These are phyloP conservation scores for Crotalus viridis DNA, from an alignment of 2,113 vertebrate species.

Conservation along the genomic window DNA sequence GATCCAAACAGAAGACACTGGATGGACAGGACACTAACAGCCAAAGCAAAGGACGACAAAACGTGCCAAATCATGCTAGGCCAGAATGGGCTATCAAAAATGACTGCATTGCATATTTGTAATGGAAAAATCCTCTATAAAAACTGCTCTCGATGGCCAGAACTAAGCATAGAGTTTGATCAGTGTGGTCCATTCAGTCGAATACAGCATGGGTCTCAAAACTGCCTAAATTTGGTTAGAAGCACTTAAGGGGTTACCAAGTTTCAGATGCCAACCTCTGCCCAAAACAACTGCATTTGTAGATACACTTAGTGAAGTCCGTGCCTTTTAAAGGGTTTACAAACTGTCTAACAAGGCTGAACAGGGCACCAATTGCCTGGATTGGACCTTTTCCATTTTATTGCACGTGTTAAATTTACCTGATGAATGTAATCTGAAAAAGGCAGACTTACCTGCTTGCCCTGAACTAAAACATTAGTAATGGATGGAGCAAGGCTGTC, in stretches of 20 bases:
- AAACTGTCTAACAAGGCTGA: background rate
- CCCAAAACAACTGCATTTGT: background rate
- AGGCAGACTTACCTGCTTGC: conserved; percentile 94
- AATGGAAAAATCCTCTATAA: background rate
- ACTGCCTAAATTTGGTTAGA: background rate
- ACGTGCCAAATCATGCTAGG: background rate
- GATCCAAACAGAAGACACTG: conserved; percentile 18
- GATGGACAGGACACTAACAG: background rate
- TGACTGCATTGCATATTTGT: background rate
- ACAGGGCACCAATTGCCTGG: background rate
- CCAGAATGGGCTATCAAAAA: background rate
- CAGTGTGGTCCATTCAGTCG: background rate
- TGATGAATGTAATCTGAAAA: conserved; percentile 50
- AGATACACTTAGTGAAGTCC: background rate
- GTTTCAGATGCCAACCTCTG: background rate
- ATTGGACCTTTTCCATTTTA: background rate
- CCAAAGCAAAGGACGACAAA: conserved; percentile 11
- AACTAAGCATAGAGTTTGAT: background rate
- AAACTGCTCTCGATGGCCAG: background rate
- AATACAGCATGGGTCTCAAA: background rate
- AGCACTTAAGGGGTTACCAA: background rate
- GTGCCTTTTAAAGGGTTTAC: no score
- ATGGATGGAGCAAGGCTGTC: conserved; percentile 99
- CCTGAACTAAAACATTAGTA: conserved; percentile 99
- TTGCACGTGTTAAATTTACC: background rate